Evolutionary conservation across 2,888 invertebrate species (phyloP).

Genomic region (Nomada ferruginata): DNA sequence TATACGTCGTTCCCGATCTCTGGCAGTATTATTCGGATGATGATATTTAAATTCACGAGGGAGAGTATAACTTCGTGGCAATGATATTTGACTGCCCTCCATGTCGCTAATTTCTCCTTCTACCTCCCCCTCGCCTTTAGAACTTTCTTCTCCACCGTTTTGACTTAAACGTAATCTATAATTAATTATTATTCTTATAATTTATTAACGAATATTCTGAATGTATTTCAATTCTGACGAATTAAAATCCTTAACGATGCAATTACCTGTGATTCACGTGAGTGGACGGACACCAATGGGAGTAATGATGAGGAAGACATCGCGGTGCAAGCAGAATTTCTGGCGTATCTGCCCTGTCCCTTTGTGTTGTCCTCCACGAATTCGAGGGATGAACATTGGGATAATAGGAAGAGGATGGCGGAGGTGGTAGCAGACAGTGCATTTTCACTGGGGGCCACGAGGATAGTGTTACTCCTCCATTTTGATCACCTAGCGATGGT

Average conservation of each 20-base stretch:
- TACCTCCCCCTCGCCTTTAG: constrained; percentile 76
- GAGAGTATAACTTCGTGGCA: constrained; percentile 93
- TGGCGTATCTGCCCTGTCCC: constrained; percentile 89
- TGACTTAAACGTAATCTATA: constrained; percentile 66
- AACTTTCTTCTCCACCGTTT: constrained; percentile 70
- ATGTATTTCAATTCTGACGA: no score
- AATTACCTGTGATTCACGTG: constrained; percentile 77
- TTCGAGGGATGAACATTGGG: constrained; percentile 77
- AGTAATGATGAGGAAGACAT: constrained; percentile 80
- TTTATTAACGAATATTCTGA: background rate
- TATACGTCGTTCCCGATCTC: constrained; percentile 86
- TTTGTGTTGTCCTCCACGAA: constrained; percentile 78
- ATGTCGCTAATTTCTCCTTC: constrained; percentile 81
- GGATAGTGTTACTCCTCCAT: constrained; percentile 69
- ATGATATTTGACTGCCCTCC: constrained; percentile 88
- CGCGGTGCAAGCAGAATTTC: constrained; percentile 92
- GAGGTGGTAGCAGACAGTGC: constrained; percentile 81
- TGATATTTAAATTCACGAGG: constrained; percentile 93
- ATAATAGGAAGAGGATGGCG: constrained; percentile 78
- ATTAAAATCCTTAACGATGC: background rate
- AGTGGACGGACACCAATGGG: constrained; percentile 79
- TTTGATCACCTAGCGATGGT: constrained; percentile 68
- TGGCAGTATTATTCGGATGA: constrained; percentile 74
- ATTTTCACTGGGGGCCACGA: constrained; percentile 83
- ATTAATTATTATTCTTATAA: constrained; percentile 10